Evolutionary conservation across 1,140 invertebrate genomes (phyloP).

Genomic region (Stenopsyche tienmushanensis): DNA sequence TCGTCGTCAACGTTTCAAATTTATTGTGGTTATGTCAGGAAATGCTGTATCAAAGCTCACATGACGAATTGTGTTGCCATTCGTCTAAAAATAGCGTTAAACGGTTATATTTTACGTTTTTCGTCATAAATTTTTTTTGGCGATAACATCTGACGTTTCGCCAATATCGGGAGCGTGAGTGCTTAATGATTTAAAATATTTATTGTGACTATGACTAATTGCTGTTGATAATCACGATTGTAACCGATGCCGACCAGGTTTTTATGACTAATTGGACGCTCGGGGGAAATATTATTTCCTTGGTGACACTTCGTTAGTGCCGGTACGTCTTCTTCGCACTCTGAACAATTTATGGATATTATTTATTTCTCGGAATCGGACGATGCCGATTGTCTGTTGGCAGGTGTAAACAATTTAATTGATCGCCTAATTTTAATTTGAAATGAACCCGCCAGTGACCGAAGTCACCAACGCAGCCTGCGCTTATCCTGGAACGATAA

Average conservation of each 20-base stretch:
- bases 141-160: background rate
- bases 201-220: constrained; percentile 13
- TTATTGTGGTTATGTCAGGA: no score
- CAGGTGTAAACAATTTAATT: constrained; percentile 22
- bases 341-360: background rate
- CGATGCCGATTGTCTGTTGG: no score
- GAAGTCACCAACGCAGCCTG: no score
- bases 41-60: no score
- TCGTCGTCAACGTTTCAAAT: no score
- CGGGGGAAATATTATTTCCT: background rate
- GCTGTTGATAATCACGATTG: background rate
- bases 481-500: no score
- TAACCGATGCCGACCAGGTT: background rate
- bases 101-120: background rate
- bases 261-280: constrained; percentile 8
- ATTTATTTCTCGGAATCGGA: no score
- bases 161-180: background rate
- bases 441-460: no score
- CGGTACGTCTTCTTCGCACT: background rate
- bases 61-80: no score
- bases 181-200: constrained; percentile 10
- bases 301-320: background rate
- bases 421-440: constrained; percentile 4
- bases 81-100: no score
- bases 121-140: background rate